phyloP scores from a whole-genome alignment of 2,113 vertebrate genomes.

The Platysteira castanea region DNA sequence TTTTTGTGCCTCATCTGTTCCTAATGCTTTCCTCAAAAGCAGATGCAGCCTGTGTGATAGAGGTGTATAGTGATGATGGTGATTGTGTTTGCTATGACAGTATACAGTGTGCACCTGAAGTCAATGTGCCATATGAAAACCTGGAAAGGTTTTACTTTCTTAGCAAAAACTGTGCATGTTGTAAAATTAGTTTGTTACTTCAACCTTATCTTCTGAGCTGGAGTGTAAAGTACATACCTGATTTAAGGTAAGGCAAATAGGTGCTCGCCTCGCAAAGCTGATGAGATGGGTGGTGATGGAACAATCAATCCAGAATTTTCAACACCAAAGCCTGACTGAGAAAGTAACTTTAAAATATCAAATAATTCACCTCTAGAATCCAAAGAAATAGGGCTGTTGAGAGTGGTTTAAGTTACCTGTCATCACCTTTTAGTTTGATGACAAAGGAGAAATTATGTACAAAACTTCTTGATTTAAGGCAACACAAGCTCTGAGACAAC shows the following conservation, averaged over 20 bases:
- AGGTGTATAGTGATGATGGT: neutral
- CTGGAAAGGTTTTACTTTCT: neutral
- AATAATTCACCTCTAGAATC: neutral
- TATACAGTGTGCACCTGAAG: neutral
- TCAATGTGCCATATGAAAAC: neutral
- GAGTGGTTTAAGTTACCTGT: neutral
- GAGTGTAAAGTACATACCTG: neutral
- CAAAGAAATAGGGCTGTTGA: neutral
- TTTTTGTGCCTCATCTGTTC: neutral
- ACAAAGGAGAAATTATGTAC: neutral
- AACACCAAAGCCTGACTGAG: neutral
- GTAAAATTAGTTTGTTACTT: neutral
- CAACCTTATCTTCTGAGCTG: neutral
- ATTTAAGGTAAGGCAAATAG: neutral
- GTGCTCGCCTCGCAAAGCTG: neutral
- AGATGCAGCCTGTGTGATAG: neutral
- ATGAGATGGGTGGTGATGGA: neutral
- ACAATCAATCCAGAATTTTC: neutral
- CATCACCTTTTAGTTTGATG: neutral
- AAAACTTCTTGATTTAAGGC: neutral
- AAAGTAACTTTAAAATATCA: neutral
- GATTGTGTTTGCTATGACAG: accelerated
- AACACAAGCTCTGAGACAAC: neutral
- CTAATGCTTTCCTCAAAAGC: neutral
- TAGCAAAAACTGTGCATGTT: neutral